Evolutionary conservation across 2,797 vertebrate species (phyloP).

Genomic region (Ptychobarbus kaznakovi): DNA sequence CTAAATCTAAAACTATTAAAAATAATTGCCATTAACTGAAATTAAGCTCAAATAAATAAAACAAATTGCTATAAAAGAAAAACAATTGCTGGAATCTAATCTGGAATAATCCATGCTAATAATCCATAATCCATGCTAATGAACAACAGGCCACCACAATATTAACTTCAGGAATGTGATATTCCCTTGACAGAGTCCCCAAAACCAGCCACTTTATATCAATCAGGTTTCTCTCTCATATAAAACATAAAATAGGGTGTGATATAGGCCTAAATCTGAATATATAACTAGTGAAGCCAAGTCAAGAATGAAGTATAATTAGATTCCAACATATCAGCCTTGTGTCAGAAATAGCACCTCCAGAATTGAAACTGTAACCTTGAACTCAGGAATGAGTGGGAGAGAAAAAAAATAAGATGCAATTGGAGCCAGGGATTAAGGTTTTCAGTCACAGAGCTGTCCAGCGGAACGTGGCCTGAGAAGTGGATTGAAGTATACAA

Average conservation of each 20-base stretch:
- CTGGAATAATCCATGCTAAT: neutral
- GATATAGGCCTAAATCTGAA: conserved; percentile 31
- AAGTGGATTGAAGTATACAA: conserved; percentile 19
- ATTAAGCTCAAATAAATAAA: neutral
- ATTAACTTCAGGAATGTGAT: neutral
- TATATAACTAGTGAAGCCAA: conserved; percentile 32
- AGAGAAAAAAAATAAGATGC: conserved; percentile 31
- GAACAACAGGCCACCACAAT: neutral
- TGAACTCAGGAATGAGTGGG: conserved; percentile 1
- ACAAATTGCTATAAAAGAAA: too few relatives aligned
- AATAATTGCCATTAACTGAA: neutral
- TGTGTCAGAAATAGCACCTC: conserved; percentile 31
- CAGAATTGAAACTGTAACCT: conserved; percentile 39
- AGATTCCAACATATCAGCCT: conserved; percentile 27
- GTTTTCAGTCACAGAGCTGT: conserved; percentile 27
- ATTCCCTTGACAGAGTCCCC: neutral
- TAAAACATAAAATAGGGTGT: conserved; percentile 17
- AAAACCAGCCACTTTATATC: conserved; percentile 9
- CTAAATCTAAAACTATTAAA: neutral
- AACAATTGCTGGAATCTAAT: neutral
- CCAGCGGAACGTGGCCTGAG: neutral
- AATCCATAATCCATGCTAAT: neutral
- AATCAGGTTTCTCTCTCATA: neutral
- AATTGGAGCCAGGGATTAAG: conserved; percentile 34
- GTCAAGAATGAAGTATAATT: conserved; percentile 22